phyloP scores from a whole-genome alignment of 1,140 invertebrate species.

The Chironomus striatipennis region DNA sequence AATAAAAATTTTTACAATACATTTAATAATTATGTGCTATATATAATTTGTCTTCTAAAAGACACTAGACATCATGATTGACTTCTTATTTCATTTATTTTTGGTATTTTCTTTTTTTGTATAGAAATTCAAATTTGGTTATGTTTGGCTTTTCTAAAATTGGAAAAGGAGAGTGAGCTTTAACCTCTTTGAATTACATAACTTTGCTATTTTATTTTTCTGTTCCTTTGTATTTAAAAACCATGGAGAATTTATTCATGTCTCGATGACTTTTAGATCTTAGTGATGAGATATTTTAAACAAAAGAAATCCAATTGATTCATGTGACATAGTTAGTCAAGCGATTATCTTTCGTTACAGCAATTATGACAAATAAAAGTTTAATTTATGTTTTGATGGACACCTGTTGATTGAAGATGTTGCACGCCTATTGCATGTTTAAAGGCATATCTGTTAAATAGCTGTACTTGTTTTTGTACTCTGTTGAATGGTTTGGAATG shows the following conservation, averaged over 20 bases:
- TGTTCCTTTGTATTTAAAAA: neutral
- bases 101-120: no score
- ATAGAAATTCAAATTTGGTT: neutral
- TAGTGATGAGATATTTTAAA: neutral
- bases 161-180: neutral
- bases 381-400: neutral
- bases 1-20: constrained; percentile 7
- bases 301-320: constrained; percentile 8
- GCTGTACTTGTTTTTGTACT: no score
- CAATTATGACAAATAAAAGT: constrained; percentile 11
- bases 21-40: constrained; percentile 3
- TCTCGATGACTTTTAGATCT: neutral
- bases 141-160: neutral
- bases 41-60: neutral
- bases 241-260: neutral
- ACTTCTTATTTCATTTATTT: neutral
- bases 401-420: neutral
- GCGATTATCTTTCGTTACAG: neutral
- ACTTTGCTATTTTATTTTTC: no score
- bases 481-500: no score
- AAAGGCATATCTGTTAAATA: no score
- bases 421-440: no score
- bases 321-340: neutral
- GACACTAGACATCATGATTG: neutral
- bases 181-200: neutral